Conservation (phyloP, 2,113 vertebrate species). For the Embiotoca jacksoni region DNA sequence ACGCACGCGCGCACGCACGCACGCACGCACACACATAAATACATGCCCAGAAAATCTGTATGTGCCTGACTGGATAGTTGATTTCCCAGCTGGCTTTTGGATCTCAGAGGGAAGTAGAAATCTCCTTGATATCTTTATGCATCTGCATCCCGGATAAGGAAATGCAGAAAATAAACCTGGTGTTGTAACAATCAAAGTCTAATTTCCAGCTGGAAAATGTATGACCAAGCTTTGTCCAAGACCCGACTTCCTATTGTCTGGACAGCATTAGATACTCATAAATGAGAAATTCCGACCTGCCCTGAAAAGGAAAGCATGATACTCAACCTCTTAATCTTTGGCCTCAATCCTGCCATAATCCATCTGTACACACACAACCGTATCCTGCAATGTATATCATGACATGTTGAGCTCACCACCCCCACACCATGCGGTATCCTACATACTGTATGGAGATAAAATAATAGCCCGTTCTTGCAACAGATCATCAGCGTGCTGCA, state of each 20-base stretch:
- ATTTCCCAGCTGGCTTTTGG: constrained; percentile 23
- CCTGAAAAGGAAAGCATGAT: constrained; percentile 18
- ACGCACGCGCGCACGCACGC: background rate
- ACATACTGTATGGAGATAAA: background rate
- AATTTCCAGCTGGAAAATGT: background rate
- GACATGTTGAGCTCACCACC: constrained; percentile 1
- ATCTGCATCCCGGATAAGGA: background rate
- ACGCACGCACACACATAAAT: constrained; percentile 12
- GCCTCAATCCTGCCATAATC: constrained; percentile 72
- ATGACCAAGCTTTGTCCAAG: background rate
- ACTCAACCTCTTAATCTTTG: constrained; percentile 61
- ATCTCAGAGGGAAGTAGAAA: background rate
- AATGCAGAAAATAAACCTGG: constrained; percentile 2
- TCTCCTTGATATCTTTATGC: background rate
- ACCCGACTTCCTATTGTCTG: background rate
- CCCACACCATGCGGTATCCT: rapidly evolving
- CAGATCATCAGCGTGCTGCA: background rate
- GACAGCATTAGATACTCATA: background rate
- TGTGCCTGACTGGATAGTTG: constrained; percentile 9
- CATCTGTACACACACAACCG: constrained; percentile 37
- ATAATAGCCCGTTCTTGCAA: background rate
- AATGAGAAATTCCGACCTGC: background rate
- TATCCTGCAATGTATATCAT: constrained; percentile 6
- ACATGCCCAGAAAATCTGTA: constrained; percentile 40
- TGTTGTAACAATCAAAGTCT: background rate